Conservation (phyloP, 1,140 invertebrate species). For the Trachymyrmex cornetzi region DNA sequence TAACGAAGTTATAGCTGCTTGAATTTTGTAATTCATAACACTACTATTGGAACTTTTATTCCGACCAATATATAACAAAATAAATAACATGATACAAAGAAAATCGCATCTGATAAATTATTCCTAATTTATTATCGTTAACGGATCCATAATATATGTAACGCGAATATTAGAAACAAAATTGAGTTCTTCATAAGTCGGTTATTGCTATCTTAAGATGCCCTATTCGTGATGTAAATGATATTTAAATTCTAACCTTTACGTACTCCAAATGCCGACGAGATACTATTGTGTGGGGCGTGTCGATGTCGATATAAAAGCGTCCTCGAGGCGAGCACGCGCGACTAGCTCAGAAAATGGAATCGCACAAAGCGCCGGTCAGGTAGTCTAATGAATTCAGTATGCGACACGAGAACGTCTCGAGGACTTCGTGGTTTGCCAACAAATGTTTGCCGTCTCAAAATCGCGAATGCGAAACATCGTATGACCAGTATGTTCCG, state of each 20-base stretch:
- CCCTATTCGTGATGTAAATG: too few species aligned
- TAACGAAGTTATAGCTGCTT: too few species aligned
- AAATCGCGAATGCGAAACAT: conserved; percentile 45
- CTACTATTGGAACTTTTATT: too few species aligned
- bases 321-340: conserved; percentile 35
- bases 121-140: background rate
- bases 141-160: background rate
- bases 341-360: conserved; percentile 50
- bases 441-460: conserved; percentile 57
- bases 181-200: background rate
- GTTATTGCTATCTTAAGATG: background rate
- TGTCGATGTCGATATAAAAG: conserved; percentile 41
- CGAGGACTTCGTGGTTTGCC: conserved; percentile 56
- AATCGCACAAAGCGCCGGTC: conserved; percentile 54
- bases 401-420: conserved; percentile 52
- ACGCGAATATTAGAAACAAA: conserved; percentile 14
- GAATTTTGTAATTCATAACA: too few species aligned
- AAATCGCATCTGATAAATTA: conserved; percentile 8
- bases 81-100: background rate
- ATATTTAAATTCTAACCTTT: background rate
- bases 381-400: conserved; percentile 64
- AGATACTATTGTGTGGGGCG: background rate
- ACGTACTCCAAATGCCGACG: background rate
- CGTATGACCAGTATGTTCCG: conserved; percentile 19
- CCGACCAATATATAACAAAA: background rate